These are phyloP conservation scores for Acrobasis repandana DNA, from an alignment of 2,888 invertebrate genomes.

Conservation along the genomic window DNA sequence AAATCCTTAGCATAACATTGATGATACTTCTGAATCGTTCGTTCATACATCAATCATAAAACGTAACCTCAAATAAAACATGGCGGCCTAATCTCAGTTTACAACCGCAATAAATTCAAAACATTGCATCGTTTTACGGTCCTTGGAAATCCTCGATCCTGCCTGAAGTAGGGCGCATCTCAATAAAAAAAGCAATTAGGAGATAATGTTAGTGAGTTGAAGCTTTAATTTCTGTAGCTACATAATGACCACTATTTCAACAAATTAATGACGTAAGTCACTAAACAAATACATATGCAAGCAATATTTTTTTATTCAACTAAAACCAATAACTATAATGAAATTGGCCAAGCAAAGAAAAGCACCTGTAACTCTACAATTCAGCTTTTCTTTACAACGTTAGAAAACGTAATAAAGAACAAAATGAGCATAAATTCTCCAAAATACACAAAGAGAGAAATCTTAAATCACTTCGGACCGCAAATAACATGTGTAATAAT, in stretches of 20 bases:
- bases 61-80: constrained; percentile 59
- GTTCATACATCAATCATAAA: constrained; percentile 41
- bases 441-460: constrained; percentile 38
- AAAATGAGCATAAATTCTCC: constrained; percentile 56
- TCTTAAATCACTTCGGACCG: constrained; percentile 41
- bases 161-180: constrained; percentile 35
- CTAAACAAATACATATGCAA: no score
- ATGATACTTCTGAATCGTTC: constrained; percentile 2
- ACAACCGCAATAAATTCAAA: constrained; percentile 60
- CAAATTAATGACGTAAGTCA: no score
- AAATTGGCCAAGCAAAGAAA: constrained; percentile 27
- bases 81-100: constrained; percentile 63
- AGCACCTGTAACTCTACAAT: constrained; percentile 24
- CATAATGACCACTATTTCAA: no score
- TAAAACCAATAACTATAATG: neutral
- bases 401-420: constrained; percentile 52
- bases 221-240: neutral
- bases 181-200: constrained; percentile 21
- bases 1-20: neutral
- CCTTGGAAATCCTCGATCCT: constrained; percentile 54
- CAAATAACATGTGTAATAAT: constrained; percentile 33
- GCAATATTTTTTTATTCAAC: neutral
- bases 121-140: constrained; percentile 59
- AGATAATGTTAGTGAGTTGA: neutral
- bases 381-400: constrained; percentile 22